Conservation (phyloP, 2,797 vertebrate species). For the Lithobates sylvaticus region DNA sequence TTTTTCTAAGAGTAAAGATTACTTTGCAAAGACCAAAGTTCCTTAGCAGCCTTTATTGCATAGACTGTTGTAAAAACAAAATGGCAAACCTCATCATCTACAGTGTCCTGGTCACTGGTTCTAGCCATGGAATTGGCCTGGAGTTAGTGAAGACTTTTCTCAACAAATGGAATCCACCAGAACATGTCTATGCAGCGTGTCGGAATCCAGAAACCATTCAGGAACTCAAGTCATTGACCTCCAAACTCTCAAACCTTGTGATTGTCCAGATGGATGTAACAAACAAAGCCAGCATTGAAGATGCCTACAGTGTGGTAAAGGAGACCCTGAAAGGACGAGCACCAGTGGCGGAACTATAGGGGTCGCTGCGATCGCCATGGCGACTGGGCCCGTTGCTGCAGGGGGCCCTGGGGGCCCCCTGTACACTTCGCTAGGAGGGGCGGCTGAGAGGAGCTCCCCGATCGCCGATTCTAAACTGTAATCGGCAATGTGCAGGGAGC, state of each 20-base stretch:
- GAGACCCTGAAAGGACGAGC: neutral
- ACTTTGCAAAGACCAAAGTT: no score
- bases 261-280: slow-evolving; percentile 26
- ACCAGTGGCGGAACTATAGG: no score
- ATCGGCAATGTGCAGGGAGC: no score
- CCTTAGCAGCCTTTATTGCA: no score
- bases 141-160: neutral
- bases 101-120: neutral
- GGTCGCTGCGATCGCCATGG: no score
- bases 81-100: neutral
- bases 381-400: no score
- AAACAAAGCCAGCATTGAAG: slow-evolving; percentile 15
- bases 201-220: neutral
- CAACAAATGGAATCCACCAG: neutral
- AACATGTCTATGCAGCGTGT: neutral
- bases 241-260: no score
- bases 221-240: neutral
- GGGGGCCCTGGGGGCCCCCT: no score
- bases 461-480: no score
- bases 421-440: no score
- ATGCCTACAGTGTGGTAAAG: neutral
- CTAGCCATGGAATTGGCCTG: neutral
- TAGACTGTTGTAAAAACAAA: neutral
- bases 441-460: no score
- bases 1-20: no score